These are phyloP conservation scores for Acropternis orthonyx DNA, from an alignment of 2,797 vertebrate genomes.

Conservation along the genomic window DNA sequence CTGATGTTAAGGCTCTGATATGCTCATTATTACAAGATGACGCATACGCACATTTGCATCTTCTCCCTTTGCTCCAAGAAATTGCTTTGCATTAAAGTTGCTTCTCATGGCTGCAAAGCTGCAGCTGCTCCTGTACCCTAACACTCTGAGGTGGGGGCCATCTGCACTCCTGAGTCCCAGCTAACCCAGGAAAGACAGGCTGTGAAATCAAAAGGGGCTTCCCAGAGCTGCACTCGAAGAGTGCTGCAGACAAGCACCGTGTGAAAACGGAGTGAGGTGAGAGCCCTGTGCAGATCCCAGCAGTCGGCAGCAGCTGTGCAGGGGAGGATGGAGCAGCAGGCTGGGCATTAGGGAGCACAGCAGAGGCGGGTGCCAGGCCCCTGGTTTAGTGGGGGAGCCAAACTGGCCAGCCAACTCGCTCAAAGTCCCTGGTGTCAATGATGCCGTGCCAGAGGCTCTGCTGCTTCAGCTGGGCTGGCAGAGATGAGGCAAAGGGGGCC, in stretches of 20 bases:
- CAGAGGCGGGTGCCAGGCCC: fast-evolving
- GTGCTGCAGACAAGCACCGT: not conserved
- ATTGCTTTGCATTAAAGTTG: not conserved
- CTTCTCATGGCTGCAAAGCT: not conserved
- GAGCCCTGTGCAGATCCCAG: not conserved
- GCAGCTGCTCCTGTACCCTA: not conserved
- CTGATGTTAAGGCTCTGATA: not conserved
- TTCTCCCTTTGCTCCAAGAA: not conserved
- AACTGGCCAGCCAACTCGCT: not conserved
- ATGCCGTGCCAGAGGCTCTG: not conserved
- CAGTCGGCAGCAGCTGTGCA: not conserved
- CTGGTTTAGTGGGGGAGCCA: not conserved
- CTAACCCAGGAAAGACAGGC: not conserved
- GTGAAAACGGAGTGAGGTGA: not conserved
- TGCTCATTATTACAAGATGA: not conserved
- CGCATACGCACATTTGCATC: not conserved
- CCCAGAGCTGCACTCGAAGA: not conserved
- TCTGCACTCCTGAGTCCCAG: not conserved
- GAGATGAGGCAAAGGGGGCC: not conserved
- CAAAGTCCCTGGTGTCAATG: not conserved
- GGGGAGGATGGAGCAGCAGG: fast-evolving
- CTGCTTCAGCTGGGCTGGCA: not conserved
- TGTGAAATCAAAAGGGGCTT: not conserved
- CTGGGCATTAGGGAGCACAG: not conserved
- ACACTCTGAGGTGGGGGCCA: not conserved